Base-by-base conservation (phyloP, 2,113 vertebrate species). In the western clawed frog (Xenopus tropicalis) region DNA sequence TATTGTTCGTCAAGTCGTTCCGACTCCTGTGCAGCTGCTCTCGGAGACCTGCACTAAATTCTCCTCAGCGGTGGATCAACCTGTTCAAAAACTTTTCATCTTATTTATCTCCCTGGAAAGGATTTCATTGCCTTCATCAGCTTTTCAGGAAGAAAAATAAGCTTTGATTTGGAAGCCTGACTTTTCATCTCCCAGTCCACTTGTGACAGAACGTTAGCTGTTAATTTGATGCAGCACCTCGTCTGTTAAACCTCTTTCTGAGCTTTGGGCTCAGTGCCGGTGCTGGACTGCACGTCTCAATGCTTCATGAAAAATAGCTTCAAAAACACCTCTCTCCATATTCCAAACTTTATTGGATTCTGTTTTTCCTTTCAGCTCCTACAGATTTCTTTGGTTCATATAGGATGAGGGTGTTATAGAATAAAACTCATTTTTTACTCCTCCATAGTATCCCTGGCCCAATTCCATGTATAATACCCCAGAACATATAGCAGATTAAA, bases 21-120 rank as follows among this genome's bases (percentile, higher is more conserved):
- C 70, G 79, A 78, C 77, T 76, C 70, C 51, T 46, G 48, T 77
- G 74, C 84, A 82, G 85, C 80, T 85, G 80, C 78, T 82, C 70
- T 78, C 77, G 68, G 79, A 82, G 78, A 48, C 82, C 46, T 48
- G 83, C 82, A 80, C 79, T 82, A 81, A 80, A 85, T 85, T 83
- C 82, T 67, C 81, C 74, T 81, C 77, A 78, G 81, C 81, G 82
- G 78, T 78, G 81, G 85, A 84, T 87, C 71, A 82, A 83, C 79
- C 59, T 83, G 81, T 83, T 85, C 82, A 82, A 84, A 85, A 67
- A 70, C 83, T 86, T 37, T 88, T 86, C 85, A 88, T 87, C 85
- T 80, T 81, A 70, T 85, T 84, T 85, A 86, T 86, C 82, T 84
- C 79, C 74, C 77, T 0, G 16, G 4, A 77, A 2, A 25, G 79